Percentiles rank a stretch among this genome's conserved stretches.
Conservation (phyloP, 64 coral and sea anemone species). For the Montipora capricornis region DNA sequence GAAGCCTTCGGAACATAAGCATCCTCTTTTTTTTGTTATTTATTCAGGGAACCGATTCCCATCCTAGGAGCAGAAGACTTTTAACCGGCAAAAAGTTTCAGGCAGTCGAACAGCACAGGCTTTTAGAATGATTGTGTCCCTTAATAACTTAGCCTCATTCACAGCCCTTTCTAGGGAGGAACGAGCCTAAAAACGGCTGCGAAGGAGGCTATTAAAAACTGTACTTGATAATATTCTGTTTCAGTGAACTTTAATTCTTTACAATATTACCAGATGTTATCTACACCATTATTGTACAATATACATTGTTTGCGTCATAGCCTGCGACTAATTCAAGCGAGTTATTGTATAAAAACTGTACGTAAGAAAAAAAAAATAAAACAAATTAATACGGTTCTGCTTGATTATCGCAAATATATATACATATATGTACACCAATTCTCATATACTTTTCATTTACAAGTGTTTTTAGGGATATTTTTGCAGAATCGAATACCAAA, state of each 20-base stretch:
- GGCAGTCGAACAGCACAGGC: no score
- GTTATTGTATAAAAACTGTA: conserved; percentile 27
- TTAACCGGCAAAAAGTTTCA: no score
- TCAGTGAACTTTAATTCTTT: neutral
- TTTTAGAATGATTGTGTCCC: no score
- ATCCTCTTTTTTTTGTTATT: no score
- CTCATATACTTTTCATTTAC: conserved; percentile 9
- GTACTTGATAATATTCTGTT: no score
- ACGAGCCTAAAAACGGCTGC: no score
- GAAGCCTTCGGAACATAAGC: no score
- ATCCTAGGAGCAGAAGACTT: no score
- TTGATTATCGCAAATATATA: neutral
- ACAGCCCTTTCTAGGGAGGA: no score
- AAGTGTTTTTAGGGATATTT: neutral
- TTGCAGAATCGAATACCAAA: neutral
- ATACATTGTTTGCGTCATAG: neutral
- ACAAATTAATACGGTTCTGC: neutral
- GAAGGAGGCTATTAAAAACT: no score
- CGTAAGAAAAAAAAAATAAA: conserved; percentile 4
- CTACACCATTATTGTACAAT: conserved; percentile 31
- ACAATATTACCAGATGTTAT: conserved; percentile 22
- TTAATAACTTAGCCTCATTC: no score
- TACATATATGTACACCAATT: neutral
- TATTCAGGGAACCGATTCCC: no score
- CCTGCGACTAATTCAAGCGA: neutral